Evolutionary conservation across 2,888 invertebrate genomes (phyloP), one percentile per base, ranked within the genome.

Genomic region (Pseudococcus longispinus): DNA sequence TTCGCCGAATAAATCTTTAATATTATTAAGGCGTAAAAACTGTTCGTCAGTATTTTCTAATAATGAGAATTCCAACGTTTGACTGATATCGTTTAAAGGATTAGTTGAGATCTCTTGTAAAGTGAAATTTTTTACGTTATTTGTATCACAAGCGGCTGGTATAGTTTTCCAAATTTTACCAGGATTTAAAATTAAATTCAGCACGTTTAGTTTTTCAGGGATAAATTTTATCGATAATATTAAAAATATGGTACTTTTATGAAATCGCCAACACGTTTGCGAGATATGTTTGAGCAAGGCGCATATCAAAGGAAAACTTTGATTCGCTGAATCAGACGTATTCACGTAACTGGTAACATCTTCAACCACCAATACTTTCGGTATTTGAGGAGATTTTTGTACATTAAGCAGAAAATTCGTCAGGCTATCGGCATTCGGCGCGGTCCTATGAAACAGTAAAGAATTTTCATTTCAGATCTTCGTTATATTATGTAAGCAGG

Each of bases 101-200:
- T 86, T 77, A 26, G 29, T 46, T 55, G 86, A 77, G n/a, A 86
- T 55, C 23, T 86, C 86, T 51, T 32, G 77, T 13, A 77, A 51
- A 1, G 20, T 51, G 37, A 46, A 86, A 77, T 77, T 18, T 77
- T 80, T 51, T 55, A 29, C 23, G 8, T 26, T 8, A 60, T 13
- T 65, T 29, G 23, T 32, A 46, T 80, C 80, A 42, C 18, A 0
- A 15, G n/a, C 1, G 26, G 32, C n/a, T 74, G 37, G 20, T 8
- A 44, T 6, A 42, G 44, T 32, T 46, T 74, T 74, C 86, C 86
- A 86, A 80, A 86, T 86, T 80, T 86, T 86, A 29, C 13, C 6
- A 23, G 86, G 80, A 46, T 51, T 80, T 20, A 86, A 86, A 37
- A 86, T 86, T 9, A 86, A 80, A 55, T 86, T 86, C 2, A 86